These are phyloP conservation scores for Mastacembelus armatus DNA, from an alignment of 2,797 vertebrate genomes.

Conservation along the genomic window DNA sequence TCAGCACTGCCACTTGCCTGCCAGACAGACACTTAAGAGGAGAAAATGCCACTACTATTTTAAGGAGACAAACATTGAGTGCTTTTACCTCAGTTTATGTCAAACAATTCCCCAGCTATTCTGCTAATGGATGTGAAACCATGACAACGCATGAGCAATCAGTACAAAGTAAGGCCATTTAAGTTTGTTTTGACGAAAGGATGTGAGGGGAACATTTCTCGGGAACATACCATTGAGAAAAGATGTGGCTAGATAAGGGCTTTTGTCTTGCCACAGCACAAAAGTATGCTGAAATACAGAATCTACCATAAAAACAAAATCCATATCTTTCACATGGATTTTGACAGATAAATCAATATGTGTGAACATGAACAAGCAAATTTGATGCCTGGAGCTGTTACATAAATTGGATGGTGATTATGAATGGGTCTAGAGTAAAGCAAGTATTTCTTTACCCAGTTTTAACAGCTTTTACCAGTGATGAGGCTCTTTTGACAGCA, in stretches of 20 bases:
- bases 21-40: slow-evolving; percentile 66
- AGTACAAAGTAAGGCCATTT: slow-evolving; percentile 73
- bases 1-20: slow-evolving; percentile 53
- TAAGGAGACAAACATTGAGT: slow-evolving; percentile 74
- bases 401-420: slow-evolving; percentile 22
- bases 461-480: slow-evolving; percentile 1
- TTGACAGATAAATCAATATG: slow-evolving; percentile 41
- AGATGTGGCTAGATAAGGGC: slow-evolving; percentile 23
- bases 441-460: neutral
- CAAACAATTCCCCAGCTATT: slow-evolving; percentile 76
- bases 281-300: slow-evolving; percentile 18
- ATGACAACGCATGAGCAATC: slow-evolving; percentile 77
- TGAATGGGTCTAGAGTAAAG: slow-evolving; percentile 1
- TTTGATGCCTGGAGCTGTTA: slow-evolving; percentile 24
- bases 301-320: slow-evolving; percentile 15
- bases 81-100: slow-evolving; percentile 79
- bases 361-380: slow-evolving; percentile 12
- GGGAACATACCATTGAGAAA: slow-evolving; percentile 30
- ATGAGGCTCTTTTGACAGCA: neutral
- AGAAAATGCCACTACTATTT: slow-evolving; percentile 67
- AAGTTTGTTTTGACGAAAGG: slow-evolving; percentile 70
- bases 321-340: slow-evolving; percentile 5
- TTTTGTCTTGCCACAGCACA: slow-evolving; percentile 32
- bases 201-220: slow-evolving; percentile 59
- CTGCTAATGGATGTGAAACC: slow-evolving; percentile 80